Evolutionary conservation across 1,140 invertebrate species (phyloP).

Genomic region (Caenorhabditis inopinata): DNA sequence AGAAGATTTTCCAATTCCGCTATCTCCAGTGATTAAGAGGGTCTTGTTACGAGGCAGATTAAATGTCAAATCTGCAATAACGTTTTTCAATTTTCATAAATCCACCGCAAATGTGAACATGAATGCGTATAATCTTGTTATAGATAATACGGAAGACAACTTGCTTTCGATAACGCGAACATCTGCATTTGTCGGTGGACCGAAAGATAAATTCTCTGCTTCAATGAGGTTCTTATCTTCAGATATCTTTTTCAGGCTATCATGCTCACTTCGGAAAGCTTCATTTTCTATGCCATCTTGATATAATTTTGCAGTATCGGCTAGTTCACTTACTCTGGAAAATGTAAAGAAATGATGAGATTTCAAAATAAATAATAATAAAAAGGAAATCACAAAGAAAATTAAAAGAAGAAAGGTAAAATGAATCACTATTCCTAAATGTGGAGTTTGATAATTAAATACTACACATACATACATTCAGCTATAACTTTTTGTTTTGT

Average conservation of each 20-base stretch:
- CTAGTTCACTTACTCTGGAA: conserved; percentile 37
- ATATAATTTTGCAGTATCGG: neutral
- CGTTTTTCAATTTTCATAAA: neutral
- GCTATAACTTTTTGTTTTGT: too few species aligned
- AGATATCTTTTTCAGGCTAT: neutral
- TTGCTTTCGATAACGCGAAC: conserved; percentile 32
- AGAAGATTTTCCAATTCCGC: conserved; percentile 73
- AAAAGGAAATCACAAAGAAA: too few species aligned
- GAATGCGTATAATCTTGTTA: neutral
- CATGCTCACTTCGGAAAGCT: neutral
- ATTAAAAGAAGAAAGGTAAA: too few species aligned
- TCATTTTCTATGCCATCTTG: conserved; percentile 31
- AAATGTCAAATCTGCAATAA: conserved; percentile 68
- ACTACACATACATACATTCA: too few species aligned
- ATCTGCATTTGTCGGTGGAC: conserved; percentile 42
- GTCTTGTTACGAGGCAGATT: conserved; percentile 67
- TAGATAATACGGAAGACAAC: neutral
- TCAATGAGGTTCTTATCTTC: conserved; percentile 37
- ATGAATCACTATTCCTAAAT: too few species aligned
- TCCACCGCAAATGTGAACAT: neutral
- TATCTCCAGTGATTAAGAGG: conserved; percentile 71
- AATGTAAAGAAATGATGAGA: too few species aligned
- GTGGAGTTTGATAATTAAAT: too few species aligned
- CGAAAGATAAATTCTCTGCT: conserved; percentile 40
- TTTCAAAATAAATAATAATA: too few species aligned